Base-by-base conservation (phyloP, 2,888 invertebrate species). In the Oscheius myriophilus region DNA sequence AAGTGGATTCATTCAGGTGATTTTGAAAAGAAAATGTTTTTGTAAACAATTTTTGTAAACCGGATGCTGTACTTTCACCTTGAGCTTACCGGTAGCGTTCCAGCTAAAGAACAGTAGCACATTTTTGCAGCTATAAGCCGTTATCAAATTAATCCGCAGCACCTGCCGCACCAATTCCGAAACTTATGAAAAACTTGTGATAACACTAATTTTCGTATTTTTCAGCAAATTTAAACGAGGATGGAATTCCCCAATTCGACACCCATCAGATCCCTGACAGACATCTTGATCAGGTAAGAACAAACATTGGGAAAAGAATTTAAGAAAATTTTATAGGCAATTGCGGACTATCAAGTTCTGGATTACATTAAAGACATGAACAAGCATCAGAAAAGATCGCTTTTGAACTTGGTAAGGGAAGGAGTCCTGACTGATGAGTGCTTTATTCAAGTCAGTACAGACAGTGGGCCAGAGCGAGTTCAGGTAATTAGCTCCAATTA, bases 341-440 rank as follows among this genome's bases (percentile, higher is more conserved):
- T 73, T 14, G 67, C 69, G n/a, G 73, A 67, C 45, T 72, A 72
- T 51, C 70, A 70, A 52, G 72, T 82, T 21, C 63, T 73, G 43
- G 77, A 79, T 25, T 81, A 80, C 63, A 78, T 82, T 11, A 66
- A 75, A 49, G 64, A 39, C 39, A 69, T 82, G 70, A 73, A 75
- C 45, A 79, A 81, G 52, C 71, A 71, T 67, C 78, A 82, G 55
- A 81, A 81, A 43, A 46, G 78, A 43, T 70, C 80, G 9, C 16
- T 82, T 23, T 53, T 82, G 51, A 72, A 74, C 52, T 62, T 78
- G 42, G 77, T 79, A 12, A 57, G 76, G 51, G 81, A 82, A 64
- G 82, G 82, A 16, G 69, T 81, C 16, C 66, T 82, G 7, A 82
- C 81, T 4, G 81, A 82, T 65, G 81, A 82, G 53, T 76, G 78